phyloP scores from a whole-genome alignment of 2,888 invertebrate genomes.

The Tetranychus piercei region DNA sequence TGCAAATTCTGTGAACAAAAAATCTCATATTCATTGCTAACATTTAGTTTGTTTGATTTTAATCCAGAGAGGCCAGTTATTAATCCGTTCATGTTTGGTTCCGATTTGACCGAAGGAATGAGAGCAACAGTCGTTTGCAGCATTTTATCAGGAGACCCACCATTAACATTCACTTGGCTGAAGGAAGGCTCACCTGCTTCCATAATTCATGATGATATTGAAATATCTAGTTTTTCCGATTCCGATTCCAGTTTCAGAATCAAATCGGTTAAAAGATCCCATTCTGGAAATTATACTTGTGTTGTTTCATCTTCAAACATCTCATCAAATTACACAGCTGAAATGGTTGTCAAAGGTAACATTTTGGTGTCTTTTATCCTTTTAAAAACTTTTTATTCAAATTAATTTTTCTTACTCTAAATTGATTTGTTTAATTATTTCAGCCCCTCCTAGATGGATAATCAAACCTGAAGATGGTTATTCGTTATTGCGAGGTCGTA shows the following conservation, averaged over 20 bases:
- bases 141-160: slow-evolving; percentile 27
- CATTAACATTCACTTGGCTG: slow-evolving; percentile 26
- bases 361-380: background rate
- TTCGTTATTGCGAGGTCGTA: slow-evolving; percentile 57
- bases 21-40: background rate
- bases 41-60: too few relatives aligned
- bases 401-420: background rate
- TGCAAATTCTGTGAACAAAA: too few relatives aligned
- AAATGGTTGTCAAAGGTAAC: slow-evolving; percentile 12
- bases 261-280: background rate
- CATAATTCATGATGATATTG: slow-evolving; percentile 4
- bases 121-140: slow-evolving; percentile 34
- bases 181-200: slow-evolving; percentile 23
- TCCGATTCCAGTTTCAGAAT: background rate
- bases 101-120: slow-evolving; percentile 35
- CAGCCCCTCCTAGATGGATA: slow-evolving; percentile 89
- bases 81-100: slow-evolving; percentile 26
- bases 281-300: slow-evolving; percentile 15
- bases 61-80: slow-evolving; percentile 45
- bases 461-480: slow-evolving; percentile 73
- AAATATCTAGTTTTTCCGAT: slow-evolving; percentile 7
- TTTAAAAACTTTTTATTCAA: background rate
- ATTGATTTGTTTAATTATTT: slow-evolving; percentile 20
- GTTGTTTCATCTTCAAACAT: slow-evolving; percentile 5
- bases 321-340: slow-evolving; percentile 10